Evolutionary conservation across 2,113 vertebrate species (phyloP).

Genomic region (Carassius carassius): DNA sequence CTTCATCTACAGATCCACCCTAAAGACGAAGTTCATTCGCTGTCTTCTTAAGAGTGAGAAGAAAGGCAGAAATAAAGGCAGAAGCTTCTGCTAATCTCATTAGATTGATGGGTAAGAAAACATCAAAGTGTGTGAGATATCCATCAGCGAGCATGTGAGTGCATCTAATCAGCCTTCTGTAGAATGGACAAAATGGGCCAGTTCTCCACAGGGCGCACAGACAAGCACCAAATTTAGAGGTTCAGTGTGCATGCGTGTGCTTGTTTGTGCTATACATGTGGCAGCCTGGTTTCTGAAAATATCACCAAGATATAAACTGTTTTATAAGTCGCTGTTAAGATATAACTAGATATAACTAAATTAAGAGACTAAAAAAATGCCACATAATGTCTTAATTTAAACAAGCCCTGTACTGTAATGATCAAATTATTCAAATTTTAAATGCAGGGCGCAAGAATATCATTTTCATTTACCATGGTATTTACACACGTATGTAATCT

Average conservation of each 20-base stretch:
- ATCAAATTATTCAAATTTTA: not conserved
- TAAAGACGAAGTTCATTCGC: not conserved
- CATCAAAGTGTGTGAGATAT: conserved; percentile 41
- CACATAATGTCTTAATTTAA: not conserved
- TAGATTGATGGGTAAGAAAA: conserved; percentile 47
- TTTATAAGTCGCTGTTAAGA: too few species aligned
- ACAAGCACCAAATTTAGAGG: conserved; percentile 22
- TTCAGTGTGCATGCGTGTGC: not conserved
- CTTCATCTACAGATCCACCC: not conserved
- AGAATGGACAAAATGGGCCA: conserved; percentile 32
- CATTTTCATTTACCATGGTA: not conserved
- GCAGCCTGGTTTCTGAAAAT: not conserved
- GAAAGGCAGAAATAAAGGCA: conserved; percentile 3
- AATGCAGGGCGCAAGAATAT: not conserved
- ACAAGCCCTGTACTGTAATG: not conserved
- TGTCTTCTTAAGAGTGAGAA: conserved; percentile 22
- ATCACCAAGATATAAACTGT: not conserved
- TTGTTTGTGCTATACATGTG: not conserved
- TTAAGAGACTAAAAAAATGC: not conserved
- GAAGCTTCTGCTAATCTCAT: conserved; percentile 32
- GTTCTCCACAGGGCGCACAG: not conserved
- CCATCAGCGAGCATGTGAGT: conserved; percentile 37
- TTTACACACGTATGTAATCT: not conserved
- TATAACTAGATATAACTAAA: not conserved
- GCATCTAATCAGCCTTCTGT: conserved; percentile 35